These are phyloP conservation scores for Burhinus oedicnemus DNA, from an alignment of 2,113 vertebrate genomes.

Conservation along the genomic window DNA sequence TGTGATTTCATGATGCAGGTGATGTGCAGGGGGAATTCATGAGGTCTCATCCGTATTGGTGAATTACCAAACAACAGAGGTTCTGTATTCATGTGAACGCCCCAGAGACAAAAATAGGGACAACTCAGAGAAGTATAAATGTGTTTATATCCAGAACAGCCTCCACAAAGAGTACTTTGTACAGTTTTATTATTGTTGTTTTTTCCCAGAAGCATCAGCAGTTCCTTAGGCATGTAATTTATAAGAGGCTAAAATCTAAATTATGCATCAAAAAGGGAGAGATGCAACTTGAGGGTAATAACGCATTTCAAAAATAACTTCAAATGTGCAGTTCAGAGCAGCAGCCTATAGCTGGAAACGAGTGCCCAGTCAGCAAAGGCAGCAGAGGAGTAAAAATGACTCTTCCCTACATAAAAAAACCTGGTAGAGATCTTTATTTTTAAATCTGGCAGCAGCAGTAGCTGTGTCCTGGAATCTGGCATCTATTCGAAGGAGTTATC, in stretches of 20 bases:
- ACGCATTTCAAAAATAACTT: constrained; percentile 22
- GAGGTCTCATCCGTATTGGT: not conserved
- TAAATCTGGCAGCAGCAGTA: not conserved
- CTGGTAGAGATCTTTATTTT: not conserved
- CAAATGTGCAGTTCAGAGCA: not conserved
- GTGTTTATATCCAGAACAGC: not conserved
- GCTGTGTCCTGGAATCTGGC: not conserved
- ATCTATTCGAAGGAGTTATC: not conserved
- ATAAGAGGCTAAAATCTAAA: constrained; percentile 49
- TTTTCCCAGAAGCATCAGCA: constrained; percentile 10
- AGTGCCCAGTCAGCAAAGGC: constrained; percentile 26
- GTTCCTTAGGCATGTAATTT: not conserved
- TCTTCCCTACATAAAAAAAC: not conserved
- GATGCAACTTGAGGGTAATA: constrained; percentile 27
- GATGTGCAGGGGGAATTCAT: not conserved
- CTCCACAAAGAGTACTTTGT: not conserved
- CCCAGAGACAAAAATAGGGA: not conserved
- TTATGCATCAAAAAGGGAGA: constrained; percentile 55
- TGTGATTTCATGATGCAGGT: not conserved
- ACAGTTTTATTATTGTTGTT: not conserved
- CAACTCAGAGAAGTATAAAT: not conserved
- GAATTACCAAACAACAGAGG: not conserved
- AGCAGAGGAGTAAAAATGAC: not conserved
- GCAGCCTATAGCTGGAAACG: not conserved
- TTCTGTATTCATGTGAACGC: not conserved